Evolutionary conservation across 2,797 vertebrate species (phyloP).

Genomic region (Pangasius krempfi): DNA sequence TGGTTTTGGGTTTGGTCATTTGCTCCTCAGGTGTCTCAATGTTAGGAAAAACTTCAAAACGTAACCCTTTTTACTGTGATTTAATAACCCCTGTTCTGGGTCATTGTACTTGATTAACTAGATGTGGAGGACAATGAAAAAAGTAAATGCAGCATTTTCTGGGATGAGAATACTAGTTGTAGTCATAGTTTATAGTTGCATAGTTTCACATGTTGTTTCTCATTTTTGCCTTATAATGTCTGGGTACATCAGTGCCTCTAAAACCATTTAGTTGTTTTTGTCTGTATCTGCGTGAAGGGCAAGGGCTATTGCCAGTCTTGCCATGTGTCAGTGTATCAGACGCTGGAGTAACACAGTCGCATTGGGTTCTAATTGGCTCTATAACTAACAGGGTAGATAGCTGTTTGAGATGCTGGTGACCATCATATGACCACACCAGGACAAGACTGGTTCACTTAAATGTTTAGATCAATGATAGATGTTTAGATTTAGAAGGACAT

Average conservation of each 20-base stretch:
- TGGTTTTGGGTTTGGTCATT: neutral
- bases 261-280: neutral
- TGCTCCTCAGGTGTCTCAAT: neutral
- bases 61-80: neutral
- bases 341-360: neutral
- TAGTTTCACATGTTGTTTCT: neutral
- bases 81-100: neutral
- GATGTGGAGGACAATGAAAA: neutral
- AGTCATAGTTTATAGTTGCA: neutral
- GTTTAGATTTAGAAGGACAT: neutral
- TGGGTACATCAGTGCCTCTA: neutral
- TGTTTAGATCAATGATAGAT: neutral
- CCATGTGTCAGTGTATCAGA: neutral
- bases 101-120: neutral
- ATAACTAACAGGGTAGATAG: neutral
- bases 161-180: neutral
- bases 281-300: neutral
- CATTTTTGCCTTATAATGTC: neutral
- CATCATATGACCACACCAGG: neutral
- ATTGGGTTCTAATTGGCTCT: neutral
- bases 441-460: neutral
- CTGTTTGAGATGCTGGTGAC: neutral
- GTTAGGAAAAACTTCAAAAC: neutral
- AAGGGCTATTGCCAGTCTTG: neutral
- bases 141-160: neutral